These are phyloP conservation scores for Zonotrichia leucophrys DNA, from an alignment of 2,113 vertebrate species.

Conservation along the genomic window DNA sequence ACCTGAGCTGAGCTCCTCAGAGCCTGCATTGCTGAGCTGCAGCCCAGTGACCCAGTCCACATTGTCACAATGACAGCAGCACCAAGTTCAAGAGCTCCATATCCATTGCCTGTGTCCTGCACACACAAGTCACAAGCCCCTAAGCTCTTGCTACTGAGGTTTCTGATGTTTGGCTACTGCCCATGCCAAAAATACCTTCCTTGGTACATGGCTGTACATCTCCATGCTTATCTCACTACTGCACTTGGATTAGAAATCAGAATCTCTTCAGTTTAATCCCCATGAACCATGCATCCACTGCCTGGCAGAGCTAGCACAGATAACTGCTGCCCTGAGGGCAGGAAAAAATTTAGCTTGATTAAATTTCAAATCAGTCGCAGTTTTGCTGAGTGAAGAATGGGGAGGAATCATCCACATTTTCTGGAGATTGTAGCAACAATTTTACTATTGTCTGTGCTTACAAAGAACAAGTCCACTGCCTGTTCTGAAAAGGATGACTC, in stretches of 20 bases:
- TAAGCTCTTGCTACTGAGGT: background rate
- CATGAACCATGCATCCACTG: background rate
- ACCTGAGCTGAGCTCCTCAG: rapidly evolving
- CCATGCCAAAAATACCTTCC: background rate
- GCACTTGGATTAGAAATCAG: background rate
- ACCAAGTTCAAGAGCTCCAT: background rate
- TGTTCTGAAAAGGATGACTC: background rate
- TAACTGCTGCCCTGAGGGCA: background rate
- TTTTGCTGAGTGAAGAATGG: background rate
- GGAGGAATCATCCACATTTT: background rate
- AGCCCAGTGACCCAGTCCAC: background rate
- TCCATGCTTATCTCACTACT: background rate
- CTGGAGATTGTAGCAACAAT: background rate
- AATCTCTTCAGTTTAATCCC: background rate
- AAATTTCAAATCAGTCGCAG: background rate
- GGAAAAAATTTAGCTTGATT: background rate
- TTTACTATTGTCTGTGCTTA: background rate
- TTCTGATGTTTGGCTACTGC: background rate
- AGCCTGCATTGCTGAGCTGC: background rate
- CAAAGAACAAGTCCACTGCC: background rate
- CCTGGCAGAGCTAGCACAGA: background rate
- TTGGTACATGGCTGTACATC: background rate
- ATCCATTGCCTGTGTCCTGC: background rate
- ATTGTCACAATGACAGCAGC: background rate
- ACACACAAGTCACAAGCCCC: background rate